Evolutionary conservation across 2,113 vertebrate species (phyloP).

Genomic region (Meriones unguiculatus): DNA sequence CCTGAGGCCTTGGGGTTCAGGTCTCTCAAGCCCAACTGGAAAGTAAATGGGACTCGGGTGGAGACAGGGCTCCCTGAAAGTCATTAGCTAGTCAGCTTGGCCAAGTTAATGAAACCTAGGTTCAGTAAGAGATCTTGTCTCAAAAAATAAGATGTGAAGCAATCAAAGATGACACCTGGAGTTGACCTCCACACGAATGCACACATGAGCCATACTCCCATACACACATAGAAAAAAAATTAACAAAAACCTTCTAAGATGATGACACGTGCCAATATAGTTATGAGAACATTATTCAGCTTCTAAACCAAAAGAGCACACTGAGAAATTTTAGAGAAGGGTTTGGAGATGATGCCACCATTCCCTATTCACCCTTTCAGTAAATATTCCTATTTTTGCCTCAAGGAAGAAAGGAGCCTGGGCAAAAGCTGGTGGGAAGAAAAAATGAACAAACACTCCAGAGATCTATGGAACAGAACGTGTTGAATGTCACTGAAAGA

Average conservation of each 20-base stretch:
- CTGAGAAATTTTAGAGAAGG: conserved; percentile 9
- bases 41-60: not conserved
- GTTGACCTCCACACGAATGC: not conserved
- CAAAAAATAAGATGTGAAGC: not conserved
- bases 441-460: not conserved
- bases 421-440: not conserved
- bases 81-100: not conserved
- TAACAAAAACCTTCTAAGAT: not conserved
- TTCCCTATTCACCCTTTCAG: conserved; percentile 36
- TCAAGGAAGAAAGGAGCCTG: conserved; percentile 18
- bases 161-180: not conserved
- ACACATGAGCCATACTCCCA: not conserved
- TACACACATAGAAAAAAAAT: not conserved
- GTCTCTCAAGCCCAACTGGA: not conserved
- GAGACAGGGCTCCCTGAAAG: not conserved
- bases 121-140: not conserved
- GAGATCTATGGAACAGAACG: conserved; percentile 18
- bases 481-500: conserved; percentile 5
- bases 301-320: conserved; percentile 11
- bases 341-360: not conserved
- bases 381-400: conserved; percentile 57
- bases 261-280: not conserved
- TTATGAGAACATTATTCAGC: conserved; percentile 37
- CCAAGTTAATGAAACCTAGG: not conserved
- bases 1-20: not conserved